Evolutionary conservation across 2,888 invertebrate species (phyloP).

Genomic region (Idaea aversata): DNA sequence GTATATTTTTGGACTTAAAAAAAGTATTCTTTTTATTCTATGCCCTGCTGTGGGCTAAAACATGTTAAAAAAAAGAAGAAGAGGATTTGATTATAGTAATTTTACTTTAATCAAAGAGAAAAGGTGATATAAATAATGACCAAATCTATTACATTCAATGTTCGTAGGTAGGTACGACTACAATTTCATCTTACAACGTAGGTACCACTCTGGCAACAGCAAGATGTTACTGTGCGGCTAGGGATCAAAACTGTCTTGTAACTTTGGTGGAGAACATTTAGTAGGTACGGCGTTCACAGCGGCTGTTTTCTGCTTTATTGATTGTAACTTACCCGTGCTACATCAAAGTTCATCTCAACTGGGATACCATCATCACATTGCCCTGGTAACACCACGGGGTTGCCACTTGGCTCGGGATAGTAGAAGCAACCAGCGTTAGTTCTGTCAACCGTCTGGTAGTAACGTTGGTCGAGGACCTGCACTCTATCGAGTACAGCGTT

Average conservation of each 20-base stretch:
- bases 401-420: slow-evolving; percentile 49
- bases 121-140: too few species aligned
- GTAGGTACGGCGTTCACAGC: not conserved
- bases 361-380: slow-evolving; percentile 58
- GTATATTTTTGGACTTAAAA: too few species aligned
- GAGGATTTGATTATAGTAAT: too few species aligned
- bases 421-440: slow-evolving; percentile 59
- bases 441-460: slow-evolving; percentile 50
- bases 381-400: slow-evolving; percentile 57
- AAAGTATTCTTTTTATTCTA: too few species aligned
- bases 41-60: too few species aligned
- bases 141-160: too few species aligned
- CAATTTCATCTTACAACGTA: too few species aligned
- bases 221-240: too few species aligned
- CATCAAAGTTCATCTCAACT: slow-evolving; percentile 46
- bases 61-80: too few species aligned
- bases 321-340: slow-evolving; percentile 40
- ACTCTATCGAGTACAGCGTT: slow-evolving; percentile 42
- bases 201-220: too few species aligned
- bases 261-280: not conserved
- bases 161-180: too few species aligned
- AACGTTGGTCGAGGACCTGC: slow-evolving; percentile 52
- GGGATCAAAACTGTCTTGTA: not conserved
- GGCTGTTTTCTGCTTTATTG: not conserved
- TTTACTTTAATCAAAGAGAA: too few species aligned